Conservation (phyloP, 2,113 vertebrate genomes). For the Mystacornis crossleyi region DNA sequence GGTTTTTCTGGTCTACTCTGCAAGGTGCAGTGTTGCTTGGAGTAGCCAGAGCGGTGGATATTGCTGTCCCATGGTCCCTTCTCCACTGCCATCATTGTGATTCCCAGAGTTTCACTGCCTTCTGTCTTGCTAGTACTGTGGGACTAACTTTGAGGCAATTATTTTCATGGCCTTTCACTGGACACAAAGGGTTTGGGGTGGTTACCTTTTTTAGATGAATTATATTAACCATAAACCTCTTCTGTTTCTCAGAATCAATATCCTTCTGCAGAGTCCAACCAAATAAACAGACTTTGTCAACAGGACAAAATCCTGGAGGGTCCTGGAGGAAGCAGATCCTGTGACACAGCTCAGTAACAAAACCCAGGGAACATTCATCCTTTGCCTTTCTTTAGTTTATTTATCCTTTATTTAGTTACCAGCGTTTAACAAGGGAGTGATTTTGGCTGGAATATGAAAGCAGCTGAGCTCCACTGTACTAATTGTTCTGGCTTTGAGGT, state of each 20-base stretch:
- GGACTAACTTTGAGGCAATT: neutral
- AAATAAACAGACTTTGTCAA: neutral
- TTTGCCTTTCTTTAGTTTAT: slow-evolving; percentile 46
- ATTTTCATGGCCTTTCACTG: neutral
- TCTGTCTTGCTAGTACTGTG: neutral
- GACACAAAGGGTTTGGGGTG: neutral
- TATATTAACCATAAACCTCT: neutral
- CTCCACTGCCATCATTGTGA: fast-evolving
- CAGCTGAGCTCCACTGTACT: neutral
- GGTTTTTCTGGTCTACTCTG: neutral
- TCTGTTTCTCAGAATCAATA: neutral
- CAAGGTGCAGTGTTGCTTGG: neutral
- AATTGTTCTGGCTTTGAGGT: slow-evolving; percentile 48
- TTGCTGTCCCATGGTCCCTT: neutral
- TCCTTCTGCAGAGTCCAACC: neutral
- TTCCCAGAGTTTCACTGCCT: neutral
- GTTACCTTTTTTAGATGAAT: neutral
- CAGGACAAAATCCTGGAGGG: neutral
- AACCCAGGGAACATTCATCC: neutral
- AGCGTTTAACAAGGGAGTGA: slow-evolving; percentile 12
- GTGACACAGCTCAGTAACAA: neutral
- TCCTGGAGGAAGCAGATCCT: neutral
- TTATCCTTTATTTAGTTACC: slow-evolving; percentile 54
- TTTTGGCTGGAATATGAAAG: slow-evolving; percentile 60
- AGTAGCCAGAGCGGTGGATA: neutral